phyloP scores from a whole-genome alignment of 2,888 invertebrate genomes.

The Meteorus colon region DNA sequence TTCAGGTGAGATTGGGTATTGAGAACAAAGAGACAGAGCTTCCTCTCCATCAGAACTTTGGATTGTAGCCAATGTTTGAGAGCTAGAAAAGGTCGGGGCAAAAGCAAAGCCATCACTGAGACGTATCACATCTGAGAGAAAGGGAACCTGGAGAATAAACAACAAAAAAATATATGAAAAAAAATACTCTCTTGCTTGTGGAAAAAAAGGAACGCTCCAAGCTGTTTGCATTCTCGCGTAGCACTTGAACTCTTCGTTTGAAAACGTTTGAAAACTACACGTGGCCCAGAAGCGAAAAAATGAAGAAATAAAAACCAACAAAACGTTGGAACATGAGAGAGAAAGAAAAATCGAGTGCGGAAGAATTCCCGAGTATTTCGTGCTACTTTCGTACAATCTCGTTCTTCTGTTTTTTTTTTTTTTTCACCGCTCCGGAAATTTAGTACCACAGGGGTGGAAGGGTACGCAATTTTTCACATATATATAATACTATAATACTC shows the following conservation, averaged over 20 bases:
- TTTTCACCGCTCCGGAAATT: conserved; percentile 18
- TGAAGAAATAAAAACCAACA: conserved; percentile 6
- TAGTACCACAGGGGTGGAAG: conserved; percentile 6
- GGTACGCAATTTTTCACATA: conserved; percentile 10
- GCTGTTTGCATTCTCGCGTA: conserved; percentile 35
- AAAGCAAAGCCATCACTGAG: conserved; percentile 15
- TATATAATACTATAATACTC: conserved; percentile 8
- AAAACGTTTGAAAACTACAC: conserved; percentile 40
- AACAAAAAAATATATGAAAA: not conserved
- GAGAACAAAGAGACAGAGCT: conserved; percentile 18
- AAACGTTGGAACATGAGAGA: not conserved
- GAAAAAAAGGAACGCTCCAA: conserved; percentile 25
- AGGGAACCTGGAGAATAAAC: not conserved
- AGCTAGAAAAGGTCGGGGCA: conserved; percentile 21
- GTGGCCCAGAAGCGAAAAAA: conserved; percentile 20
- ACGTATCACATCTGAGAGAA: not conserved
- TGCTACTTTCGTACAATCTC: conserved; percentile 26
- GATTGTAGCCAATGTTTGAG: conserved; percentile 32
- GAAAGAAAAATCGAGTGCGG: too few species aligned
- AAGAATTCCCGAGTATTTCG: conserved; percentile 10
- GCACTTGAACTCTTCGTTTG: conserved; percentile 35
- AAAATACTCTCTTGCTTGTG: conserved; percentile 7
- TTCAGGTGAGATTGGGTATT: conserved; percentile 3
- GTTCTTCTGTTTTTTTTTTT: conserved; percentile 29
- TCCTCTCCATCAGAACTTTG: conserved; percentile 30